Conservation (phyloP, 1,140 invertebrate species). For the Tetragonula clypearis region DNA sequence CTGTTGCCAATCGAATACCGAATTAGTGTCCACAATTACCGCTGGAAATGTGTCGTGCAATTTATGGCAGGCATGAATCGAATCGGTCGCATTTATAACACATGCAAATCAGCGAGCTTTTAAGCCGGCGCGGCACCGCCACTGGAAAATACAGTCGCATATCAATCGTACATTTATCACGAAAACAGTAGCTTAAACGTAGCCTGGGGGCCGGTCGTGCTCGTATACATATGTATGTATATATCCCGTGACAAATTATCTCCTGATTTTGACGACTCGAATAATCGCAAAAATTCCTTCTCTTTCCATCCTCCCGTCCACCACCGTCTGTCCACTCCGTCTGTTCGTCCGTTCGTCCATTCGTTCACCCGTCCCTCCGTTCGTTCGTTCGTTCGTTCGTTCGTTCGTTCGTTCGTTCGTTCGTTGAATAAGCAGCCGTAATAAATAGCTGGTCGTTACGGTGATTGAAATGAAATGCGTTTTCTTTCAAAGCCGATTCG, state of each 20-base stretch:
- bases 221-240: not conserved
- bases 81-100: constrained; percentile 49
- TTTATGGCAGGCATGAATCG: constrained; percentile 38
- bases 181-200: constrained; percentile 47
- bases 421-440: not conserved
- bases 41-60: constrained; percentile 40
- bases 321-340: too few relatives aligned
- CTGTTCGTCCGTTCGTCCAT: too few relatives aligned
- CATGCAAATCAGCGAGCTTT: constrained; percentile 48
- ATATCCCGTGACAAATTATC: constrained; percentile 44
- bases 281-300: constrained; percentile 34
- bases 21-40: constrained; percentile 51
- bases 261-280: constrained; percentile 37
- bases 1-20: constrained; percentile 29
- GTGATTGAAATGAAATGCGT: constrained; percentile 7
- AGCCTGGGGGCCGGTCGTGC: not conserved
- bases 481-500: not conserved
- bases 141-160: constrained; percentile 35
- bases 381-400: too few relatives aligned
- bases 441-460: constrained; percentile 19
- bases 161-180: constrained; percentile 42
- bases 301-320: not conserved
- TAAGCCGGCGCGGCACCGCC: not conserved
- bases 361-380: too few relatives aligned
- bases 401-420: too few relatives aligned